These are phyloP conservation scores for Protodeltote pygarga DNA, from an alignment of 2,888 invertebrate species.

Conservation along the genomic window DNA sequence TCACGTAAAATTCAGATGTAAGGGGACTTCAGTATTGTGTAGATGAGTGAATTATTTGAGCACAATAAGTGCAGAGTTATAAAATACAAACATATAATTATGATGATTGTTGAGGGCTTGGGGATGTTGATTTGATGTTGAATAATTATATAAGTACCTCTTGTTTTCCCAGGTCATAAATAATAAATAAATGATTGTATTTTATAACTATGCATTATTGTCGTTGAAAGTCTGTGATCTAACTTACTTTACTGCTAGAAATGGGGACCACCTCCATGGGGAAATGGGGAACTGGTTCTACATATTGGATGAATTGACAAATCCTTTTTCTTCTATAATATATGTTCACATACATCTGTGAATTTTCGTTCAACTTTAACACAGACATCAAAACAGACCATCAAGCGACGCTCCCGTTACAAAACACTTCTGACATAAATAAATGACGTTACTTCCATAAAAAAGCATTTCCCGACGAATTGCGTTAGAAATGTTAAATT, in stretches of 20 bases:
- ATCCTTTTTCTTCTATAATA: no score
- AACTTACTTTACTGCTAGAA: no score
- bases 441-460: constrained; percentile 32
- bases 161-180: no score
- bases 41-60: constrained; percentile 11
- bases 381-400: constrained; percentile 6
- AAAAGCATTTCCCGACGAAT: constrained; percentile 27
- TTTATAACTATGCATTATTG: no score
- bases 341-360: background rate
- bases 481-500: constrained; percentile 43
- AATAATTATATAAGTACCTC: no score
- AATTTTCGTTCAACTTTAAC: background rate
- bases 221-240: no score
- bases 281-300: no score
- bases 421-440: constrained; percentile 19
- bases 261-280: no score
- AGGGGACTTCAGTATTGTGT: constrained; percentile 12
- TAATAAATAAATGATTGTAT: no score
- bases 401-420: constrained; percentile 3
- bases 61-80: constrained; percentile 6
- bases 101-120: constrained; percentile 4
- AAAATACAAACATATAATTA: constrained; percentile 27
- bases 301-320: no score
- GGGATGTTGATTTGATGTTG: background rate
- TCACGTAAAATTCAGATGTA: background rate